These are phyloP conservation scores for Catalaphyllia jardinei DNA, from an alignment of 64 coral and sea anemone species.

Conservation along the genomic window DNA sequence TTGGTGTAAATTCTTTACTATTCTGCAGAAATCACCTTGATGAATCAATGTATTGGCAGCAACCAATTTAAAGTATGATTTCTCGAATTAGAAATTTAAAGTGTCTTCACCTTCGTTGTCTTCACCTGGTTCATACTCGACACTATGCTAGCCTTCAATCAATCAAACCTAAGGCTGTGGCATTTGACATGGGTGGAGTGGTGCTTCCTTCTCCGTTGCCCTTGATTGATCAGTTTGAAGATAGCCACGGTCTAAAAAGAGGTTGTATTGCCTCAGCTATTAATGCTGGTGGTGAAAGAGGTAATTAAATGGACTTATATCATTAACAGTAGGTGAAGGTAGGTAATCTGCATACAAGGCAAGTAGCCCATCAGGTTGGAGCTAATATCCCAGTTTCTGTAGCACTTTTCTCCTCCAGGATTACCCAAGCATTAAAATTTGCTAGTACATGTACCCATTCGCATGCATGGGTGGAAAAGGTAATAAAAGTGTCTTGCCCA, in stretches of 20 bases:
- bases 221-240: constrained; percentile 70
- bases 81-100: not conserved
- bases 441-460: too few relatives aligned
- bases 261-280: constrained; percentile 82
- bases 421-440: too few relatives aligned
- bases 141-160: constrained; percentile 20
- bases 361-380: too few relatives aligned
- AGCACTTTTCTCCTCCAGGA: too few relatives aligned
- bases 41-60: not conserved
- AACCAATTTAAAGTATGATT: constrained; percentile 16
- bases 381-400: too few relatives aligned
- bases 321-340: too few relatives aligned
- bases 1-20: not conserved
- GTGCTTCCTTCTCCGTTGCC: constrained; percentile 77
- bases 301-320: constrained; percentile 23
- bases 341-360: not conserved
- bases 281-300: constrained; percentile 78
- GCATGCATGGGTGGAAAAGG: too few relatives aligned
- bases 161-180: constrained; percentile 81
- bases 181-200: constrained; percentile 99
- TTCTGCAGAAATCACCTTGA: not conserved
- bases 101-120: constrained; percentile 15
- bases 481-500: too few relatives aligned
- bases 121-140: not conserved
- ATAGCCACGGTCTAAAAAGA: constrained; percentile 64